Conservation (phyloP, 2,888 invertebrate species). For the Rutpela maculata region DNA sequence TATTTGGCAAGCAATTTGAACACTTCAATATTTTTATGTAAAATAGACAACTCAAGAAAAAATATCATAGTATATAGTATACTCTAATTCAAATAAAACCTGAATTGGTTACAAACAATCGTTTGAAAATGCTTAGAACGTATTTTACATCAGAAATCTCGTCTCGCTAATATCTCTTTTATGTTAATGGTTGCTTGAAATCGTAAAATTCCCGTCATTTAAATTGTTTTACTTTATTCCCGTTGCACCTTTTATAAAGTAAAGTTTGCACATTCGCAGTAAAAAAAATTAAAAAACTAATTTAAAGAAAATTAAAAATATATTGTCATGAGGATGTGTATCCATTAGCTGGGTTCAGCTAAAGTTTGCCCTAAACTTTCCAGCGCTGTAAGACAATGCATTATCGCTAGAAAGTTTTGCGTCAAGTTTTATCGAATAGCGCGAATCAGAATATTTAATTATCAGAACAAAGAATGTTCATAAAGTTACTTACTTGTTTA, state of each 20-base stretch:
- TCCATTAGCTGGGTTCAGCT: slow-evolving; percentile 30
- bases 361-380: slow-evolving; percentile 7
- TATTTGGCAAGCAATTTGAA: too few species aligned
- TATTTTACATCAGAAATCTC: too few species aligned
- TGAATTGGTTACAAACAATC: too few species aligned
- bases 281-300: background rate
- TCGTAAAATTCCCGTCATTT: background rate
- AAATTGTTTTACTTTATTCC: background rate
- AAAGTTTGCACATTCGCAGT: background rate
- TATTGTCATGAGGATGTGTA: slow-evolving; percentile 11
- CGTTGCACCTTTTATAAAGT: background rate
- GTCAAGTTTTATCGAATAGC: slow-evolving; percentile 27
- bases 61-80: too few species aligned
- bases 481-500: slow-evolving; percentile 25
- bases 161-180: too few species aligned
- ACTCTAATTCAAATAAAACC: too few species aligned
- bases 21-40: too few species aligned
- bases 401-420: slow-evolving; percentile 31
- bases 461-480: slow-evolving; percentile 29
- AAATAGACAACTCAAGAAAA: too few species aligned
- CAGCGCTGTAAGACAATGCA: slow-evolving; percentile 29
- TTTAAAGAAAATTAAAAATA: slow-evolving; percentile 28
- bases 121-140: too few species aligned
- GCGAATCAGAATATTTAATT: slow-evolving; percentile 37
- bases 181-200: background rate